Conservation (phyloP, 2,888 invertebrate species). For the Stenodema calcarata region DNA sequence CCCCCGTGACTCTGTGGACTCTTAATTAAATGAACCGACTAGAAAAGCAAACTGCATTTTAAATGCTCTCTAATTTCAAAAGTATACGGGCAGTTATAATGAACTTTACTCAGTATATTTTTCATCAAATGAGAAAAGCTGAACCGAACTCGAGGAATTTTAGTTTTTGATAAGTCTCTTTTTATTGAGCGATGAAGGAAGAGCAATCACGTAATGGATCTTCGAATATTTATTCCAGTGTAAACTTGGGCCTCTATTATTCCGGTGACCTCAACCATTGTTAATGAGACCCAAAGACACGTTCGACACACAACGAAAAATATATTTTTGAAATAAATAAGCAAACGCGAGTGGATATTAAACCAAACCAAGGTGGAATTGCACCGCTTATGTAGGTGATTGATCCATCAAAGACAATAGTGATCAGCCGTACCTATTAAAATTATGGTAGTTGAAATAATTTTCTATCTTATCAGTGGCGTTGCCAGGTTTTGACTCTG, state of each 20-base stretch:
- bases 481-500: too few species aligned
- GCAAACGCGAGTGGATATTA: too few species aligned
- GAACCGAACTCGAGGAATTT: slow-evolving; percentile 33
- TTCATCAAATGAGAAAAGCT: slow-evolving; percentile 39
- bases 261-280: neutral
- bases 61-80: slow-evolving; percentile 57
- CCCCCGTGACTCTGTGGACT: slow-evolving; percentile 52
- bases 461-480: too few species aligned
- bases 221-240: slow-evolving; percentile 32
- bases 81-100: slow-evolving; percentile 53
- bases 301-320: too few species aligned
- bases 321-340: too few species aligned
- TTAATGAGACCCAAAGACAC: too few species aligned
- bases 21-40: slow-evolving; percentile 59
- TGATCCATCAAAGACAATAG: too few species aligned
- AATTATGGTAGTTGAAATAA: too few species aligned
- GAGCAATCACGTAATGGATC: slow-evolving; percentile 41
- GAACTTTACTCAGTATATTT: slow-evolving; percentile 52
- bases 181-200: neutral
- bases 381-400: too few species aligned
- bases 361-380: too few species aligned
- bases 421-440: too few species aligned
- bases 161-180: slow-evolving; percentile 29
- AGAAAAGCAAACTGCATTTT: slow-evolving; percentile 58
- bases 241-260: neutral